Base-by-base conservation (phyloP, 2,797 vertebrate genomes). In the Enteromius anoplus region DNA sequence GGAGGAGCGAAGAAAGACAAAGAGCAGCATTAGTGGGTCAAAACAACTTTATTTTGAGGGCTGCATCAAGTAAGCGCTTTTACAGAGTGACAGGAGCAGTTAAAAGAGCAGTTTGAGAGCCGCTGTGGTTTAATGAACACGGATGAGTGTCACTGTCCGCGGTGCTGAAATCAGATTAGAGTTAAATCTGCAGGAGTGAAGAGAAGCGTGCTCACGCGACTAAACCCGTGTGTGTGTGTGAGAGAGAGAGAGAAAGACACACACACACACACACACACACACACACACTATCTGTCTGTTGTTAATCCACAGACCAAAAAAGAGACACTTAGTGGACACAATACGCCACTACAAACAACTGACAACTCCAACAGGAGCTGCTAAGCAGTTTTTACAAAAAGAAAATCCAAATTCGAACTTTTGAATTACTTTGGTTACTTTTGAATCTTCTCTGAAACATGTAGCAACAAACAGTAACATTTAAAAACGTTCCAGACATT, bases 81-180 rank as follows among this genome's bases (percentile, higher is more conserved):
- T 17, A 29, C 11, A 51, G 4, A 40, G 12, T n/a, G 4, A 47
- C 6, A 47, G 3, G 34, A 12, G 29, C 2, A 26, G 49, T n/a
- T 23, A 0, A 10, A 26, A 26, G 37, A 1, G 15, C 21, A n/a
- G 73, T 42, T 15, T 5, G 6, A 19, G 12, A 51, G 47, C 15
- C 15, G 34, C 14, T 40, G 32, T 19, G 9, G n/a, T 40, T 55
- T 32, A 47, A 78, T 65, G 40, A 32, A 42, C 15, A 77, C 32
- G 23, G 81, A 75, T 70, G 79, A 88, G 85, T 82, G 91, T 84
- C 91, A 88, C 92, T 94, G 88, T 85, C 93, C 92, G 75, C 88
- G 92, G 92, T 93, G 62, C 93, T 93, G 93, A 93, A 91, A 91
- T 89, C 89, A 92, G 94, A 93, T 94, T 94, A 94, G 86, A 42